phyloP scores from a whole-genome alignment of 2,888 invertebrate genomes.

The Baccha elongata region DNA sequence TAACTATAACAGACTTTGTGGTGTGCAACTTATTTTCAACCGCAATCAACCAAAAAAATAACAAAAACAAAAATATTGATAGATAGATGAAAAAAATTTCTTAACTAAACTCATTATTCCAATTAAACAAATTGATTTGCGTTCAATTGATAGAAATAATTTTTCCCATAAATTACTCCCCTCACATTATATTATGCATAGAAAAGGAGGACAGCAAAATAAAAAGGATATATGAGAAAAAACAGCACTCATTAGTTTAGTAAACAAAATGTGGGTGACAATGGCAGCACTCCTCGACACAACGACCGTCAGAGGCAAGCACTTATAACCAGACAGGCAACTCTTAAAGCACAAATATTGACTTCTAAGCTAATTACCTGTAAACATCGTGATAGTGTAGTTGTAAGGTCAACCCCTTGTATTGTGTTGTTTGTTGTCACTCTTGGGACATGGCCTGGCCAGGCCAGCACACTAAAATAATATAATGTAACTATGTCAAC shows the following conservation, averaged over 20 bases:
- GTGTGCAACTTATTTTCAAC: constrained; percentile 21
- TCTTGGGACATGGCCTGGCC: constrained; percentile 11
- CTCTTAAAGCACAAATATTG: constrained; percentile 59
- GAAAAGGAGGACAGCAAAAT: constrained; percentile 7
- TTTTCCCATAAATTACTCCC: constrained; percentile 47
- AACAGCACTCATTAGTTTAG: constrained; percentile 65
- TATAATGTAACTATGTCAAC: constrained; percentile 16
- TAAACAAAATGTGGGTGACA: constrained; percentile 61
- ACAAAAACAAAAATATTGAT: constrained; percentile 17
- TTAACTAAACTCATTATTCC: constrained; percentile 63
- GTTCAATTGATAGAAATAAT: constrained; percentile 61
- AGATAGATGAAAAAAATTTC: constrained; percentile 3
- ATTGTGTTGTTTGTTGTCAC: constrained; percentile 32
- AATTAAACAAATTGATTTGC: constrained; percentile 66
- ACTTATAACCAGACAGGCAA: background rate
- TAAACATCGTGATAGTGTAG: constrained; percentile 58
- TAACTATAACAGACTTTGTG: background rate
- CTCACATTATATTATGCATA: constrained; percentile 32
- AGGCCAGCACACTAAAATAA: background rate
- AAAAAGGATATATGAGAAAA: constrained; percentile 24
- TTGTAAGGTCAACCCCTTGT: constrained; percentile 54
- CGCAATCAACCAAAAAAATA: constrained; percentile 11
- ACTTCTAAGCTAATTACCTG: constrained; percentile 71
- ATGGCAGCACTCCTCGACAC: constrained; percentile 22
- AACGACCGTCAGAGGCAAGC: background rate